Conservation (phyloP, 2,888 invertebrate species). For the Cyclophora punctaria region DNA sequence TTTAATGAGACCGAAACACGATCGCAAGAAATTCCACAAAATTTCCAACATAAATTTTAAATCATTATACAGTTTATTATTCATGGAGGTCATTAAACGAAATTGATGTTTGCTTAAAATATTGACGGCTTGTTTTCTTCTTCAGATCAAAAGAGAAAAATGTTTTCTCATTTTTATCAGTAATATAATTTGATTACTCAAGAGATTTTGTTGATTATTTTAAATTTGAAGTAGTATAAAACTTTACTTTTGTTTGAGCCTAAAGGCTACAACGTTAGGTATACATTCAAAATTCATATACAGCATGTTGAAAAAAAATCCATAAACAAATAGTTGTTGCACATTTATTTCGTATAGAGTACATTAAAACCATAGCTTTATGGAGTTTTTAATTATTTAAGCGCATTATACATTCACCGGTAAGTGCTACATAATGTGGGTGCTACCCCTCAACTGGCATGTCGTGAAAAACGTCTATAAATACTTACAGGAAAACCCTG, state of each 20-base stretch:
- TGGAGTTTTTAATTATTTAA: too few relatives aligned
- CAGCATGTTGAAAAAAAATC: too few relatives aligned
- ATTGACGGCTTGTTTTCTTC: conserved; percentile 42
- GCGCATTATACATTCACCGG: too few relatives aligned
- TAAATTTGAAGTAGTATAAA: too few relatives aligned
- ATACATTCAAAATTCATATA: too few relatives aligned
- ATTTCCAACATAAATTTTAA: conserved; percentile 19
- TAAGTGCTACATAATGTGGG: conserved; percentile 33
- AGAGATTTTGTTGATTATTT: too few relatives aligned
- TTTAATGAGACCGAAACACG: conserved; percentile 34
- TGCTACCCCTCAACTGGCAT: conserved; percentile 44
- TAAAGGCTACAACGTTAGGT: too few relatives aligned
- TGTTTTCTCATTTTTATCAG: conserved; percentile 50
- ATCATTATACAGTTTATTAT: conserved; percentile 22
- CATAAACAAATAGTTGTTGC: too few relatives aligned
- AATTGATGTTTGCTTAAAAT: conserved; percentile 53
- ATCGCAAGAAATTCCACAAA: conserved; percentile 19
- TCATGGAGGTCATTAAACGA: conserved; percentile 36
- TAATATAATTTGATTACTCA: too few relatives aligned
- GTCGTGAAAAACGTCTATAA: conserved; percentile 16
- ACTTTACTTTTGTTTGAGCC: too few relatives aligned
- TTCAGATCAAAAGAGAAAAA: conserved; percentile 53
- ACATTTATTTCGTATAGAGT: too few relatives aligned
- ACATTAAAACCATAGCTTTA: too few relatives aligned
- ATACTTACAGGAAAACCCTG: not conserved